Base-by-base conservation (phyloP, 2,797 vertebrate genomes). In the Hafferia zeledoni region DNA sequence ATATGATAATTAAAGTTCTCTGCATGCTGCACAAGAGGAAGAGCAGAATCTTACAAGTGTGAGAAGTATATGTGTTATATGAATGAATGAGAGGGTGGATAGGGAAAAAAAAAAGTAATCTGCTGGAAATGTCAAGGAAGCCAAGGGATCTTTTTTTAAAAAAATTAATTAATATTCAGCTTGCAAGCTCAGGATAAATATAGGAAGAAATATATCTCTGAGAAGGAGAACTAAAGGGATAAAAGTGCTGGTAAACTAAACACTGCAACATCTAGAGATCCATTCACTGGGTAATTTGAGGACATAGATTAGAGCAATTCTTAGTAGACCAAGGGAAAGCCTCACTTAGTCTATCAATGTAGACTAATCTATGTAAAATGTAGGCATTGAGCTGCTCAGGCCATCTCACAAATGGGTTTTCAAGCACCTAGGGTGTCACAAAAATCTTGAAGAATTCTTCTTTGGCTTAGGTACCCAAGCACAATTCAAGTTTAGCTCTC, bases 1-100 rank as follows among this genome's bases (percentile, higher is more conserved):
- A 33, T 72, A 80, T 31, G 46, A 46, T 89, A 94, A 93, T 94
- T 90, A 90, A 84, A 53, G 89, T 83, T 95, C 89, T 77, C 17
- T 75, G 75, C 12, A 59, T 85, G 37, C 37, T 90, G 31, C 31
- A 61, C 18, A 92, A 77, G 44, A 86, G 35, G 43, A 93, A 71
- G 27, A 80, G 14, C 24, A 91, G 65, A 92, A 47, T 71, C 44
- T 68, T 70, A 31, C 15, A 60, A 91, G 67, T 41, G 28, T 63
- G 33, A 46, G 19, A 82, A 91, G 17, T 17, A 8, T 52, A 28
- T 30, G 17, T 43, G 10, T 57, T 71, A 41, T 19, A 35, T 39
- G 80, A 81, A 91, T 44, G 68, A 89, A 72, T 63, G 44, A 84
- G 47, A 60, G 25, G 46, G 19, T 35, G 30, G 11, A 19, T 5